Base-by-base conservation (phyloP, 2,113 vertebrate species). In the Mustela nigripes region DNA sequence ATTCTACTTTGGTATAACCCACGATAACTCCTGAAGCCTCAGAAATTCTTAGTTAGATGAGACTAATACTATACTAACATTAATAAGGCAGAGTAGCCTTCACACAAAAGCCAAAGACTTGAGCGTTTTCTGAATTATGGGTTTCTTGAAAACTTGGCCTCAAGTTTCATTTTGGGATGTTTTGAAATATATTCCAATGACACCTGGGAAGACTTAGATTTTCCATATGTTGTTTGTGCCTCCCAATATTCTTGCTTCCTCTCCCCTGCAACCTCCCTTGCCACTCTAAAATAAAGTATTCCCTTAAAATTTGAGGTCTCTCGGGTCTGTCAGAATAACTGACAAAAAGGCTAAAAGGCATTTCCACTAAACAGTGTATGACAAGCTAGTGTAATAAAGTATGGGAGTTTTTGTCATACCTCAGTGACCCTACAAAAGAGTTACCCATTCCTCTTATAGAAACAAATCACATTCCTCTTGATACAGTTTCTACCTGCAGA, bases 361-460 rank as follows among this genome's bases (percentile, higher is more conserved):
- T 63, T 89, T 91, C 80, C 71, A 56, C 45, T 24, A 79, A 71
- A 82, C 7, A 58, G 28, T 65, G 10, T 71, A 74, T 58, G 76
- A 71, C 53, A 69, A 91, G 87, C 39, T 50, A 1, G 0, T 79
- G 67, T 96, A 63, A 96, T 83, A 53, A n/a, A 81, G 21, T 58
- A 74, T 0, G 78, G 62, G 18, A 10, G 45, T 60, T 85, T 94
- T 96, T 50, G 31, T 82, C 62, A 36, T 84, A 91, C 79, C n/a
- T 89, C 94, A 62, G 63, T 28, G 24, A 89, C 48, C 74, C 56
- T 91, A 62, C 78, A 58, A 67, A 96, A 63, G 56, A 97, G 63
- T 79, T 21, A 91, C 21, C 2, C 26, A 36, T 28, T 79, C 56
- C 74, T 89, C 60, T 87, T 63, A 85, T 3, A 78, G 94, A 91